A percentile compares a stretch with the other conserved stretches of the same genome.
These are phyloP conservation scores for Grammomys dolichurus DNA, from an alignment of 2,113 vertebrate genomes.

Conservation along the genomic window DNA sequence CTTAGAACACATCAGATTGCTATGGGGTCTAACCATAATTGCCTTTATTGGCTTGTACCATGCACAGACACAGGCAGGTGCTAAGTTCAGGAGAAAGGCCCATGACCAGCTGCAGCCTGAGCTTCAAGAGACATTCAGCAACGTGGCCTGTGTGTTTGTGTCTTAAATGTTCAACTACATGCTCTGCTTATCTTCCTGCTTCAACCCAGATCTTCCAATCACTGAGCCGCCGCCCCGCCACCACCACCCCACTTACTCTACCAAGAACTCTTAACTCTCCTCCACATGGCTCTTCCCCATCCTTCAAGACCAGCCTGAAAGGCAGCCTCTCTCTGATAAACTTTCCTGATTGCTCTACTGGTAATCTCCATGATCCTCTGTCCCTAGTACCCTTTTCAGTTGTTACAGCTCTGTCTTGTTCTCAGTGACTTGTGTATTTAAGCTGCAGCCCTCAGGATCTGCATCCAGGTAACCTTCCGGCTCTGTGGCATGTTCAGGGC, in stretches of 20 bases:
- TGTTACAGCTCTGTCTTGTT: not conserved
- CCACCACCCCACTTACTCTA: not conserved
- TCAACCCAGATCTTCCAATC: not conserved
- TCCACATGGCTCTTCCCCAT: not conserved
- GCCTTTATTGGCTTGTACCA: constrained; percentile 71
- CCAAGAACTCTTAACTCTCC: constrained; percentile 5
- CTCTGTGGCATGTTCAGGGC: not conserved
- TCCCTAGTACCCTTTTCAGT: not conserved
- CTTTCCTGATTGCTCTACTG: not conserved
- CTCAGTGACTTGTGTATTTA: not conserved
- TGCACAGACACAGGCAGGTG: not conserved
- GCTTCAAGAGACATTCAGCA: not conserved
- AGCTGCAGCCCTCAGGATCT: not conserved
- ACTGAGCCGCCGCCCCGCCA: not conserved
- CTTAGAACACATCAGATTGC: constrained; percentile 47
- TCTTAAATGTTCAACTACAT: not conserved
- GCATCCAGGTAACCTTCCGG: not conserved
- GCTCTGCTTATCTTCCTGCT: not conserved
- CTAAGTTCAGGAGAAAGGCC: not conserved
- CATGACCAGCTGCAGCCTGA: not conserved
- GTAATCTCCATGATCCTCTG: not conserved
- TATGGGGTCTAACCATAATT: not conserved
- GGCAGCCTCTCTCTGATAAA: constrained; percentile 18
- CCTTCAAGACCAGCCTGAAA: constrained; percentile 17
- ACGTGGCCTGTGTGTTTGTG: not conserved